Evolutionary conservation across 2,113 vertebrate genomes (phyloP).

Genomic region (Odocoileus hemionus): DNA sequence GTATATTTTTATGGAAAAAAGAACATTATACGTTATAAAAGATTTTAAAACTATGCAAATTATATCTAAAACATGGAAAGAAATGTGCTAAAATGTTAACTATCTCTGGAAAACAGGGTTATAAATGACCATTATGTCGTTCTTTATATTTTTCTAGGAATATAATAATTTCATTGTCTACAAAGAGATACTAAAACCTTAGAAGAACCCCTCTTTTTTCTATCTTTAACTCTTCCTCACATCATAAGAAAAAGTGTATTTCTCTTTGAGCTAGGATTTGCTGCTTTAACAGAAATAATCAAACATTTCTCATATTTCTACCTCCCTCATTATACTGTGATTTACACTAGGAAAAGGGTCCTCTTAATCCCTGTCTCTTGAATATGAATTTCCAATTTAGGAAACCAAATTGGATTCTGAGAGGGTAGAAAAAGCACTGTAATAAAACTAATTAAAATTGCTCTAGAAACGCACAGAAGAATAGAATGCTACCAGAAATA

Average conservation of each 20-base stretch:
- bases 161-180: neutral
- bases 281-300: neutral
- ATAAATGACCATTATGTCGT: neutral
- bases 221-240: neutral
- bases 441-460: conserved; percentile 2
- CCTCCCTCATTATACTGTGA: neutral
- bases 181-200: neutral
- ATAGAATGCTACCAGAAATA: conserved; percentile 6
- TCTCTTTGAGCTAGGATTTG: neutral
- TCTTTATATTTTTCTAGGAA: neutral
- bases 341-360: neutral
- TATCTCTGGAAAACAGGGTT: neutral
- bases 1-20: neutral
- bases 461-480: conserved; percentile 9
- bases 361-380: conserved; percentile 15
- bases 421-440: neutral
- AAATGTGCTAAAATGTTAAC: neutral
- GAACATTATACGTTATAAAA: neutral
- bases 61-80: neutral
- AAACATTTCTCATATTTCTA: neutral
- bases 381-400: conserved; percentile 19
- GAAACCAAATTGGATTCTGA: neutral
- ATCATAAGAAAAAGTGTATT: neutral
- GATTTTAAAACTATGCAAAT: neutral
- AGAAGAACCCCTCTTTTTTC: neutral